These are phyloP conservation scores for chimpanzee (Pan troglodytes) DNA, from an alignment of 2,113 vertebrate genomes.

Conservation along the genomic window NHGRI_mPanTro3-v2.1_pri NC_072403.2:15792001-15792500, in stretches of 20 bases:
- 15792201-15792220: conserved; percentile 81
- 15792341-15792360: conserved; percentile 48
- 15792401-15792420: neutral
- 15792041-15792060: neutral
- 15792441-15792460: neutral
- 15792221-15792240: conserved; percentile 74
- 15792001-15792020: conserved; percentile 57
- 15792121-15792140: conserved; percentile 85
- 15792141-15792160: conserved; percentile 57
- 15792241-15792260: conserved; percentile 74
- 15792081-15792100: conserved; percentile 32
- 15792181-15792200: conserved; percentile 73
- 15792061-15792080: conserved; percentile 44
- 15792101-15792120: neutral
- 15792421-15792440: neutral
- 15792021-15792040: conserved; percentile 4
- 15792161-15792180: conserved; percentile 77
- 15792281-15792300: conserved; percentile 19
- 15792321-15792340: neutral
- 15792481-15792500: neutral
- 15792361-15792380: neutral
- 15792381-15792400: neutral
- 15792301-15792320: neutral
- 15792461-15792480: neutral
- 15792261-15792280: neutral